phyloP scores from a whole-genome alignment of 2,888 invertebrate genomes.

The Erebia aethiops region DNA sequence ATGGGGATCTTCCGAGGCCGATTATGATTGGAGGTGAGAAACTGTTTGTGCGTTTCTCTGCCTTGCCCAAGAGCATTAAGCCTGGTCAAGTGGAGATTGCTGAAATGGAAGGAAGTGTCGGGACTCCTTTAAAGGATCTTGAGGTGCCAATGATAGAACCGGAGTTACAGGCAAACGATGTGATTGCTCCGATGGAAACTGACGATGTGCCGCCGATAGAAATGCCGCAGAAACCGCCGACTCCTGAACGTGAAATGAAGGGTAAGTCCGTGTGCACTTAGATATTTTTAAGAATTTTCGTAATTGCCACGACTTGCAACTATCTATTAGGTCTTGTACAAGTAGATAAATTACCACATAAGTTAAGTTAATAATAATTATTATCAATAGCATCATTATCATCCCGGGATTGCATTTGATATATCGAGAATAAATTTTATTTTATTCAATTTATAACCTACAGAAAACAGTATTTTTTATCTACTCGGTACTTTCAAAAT shows the following conservation, averaged over 20 bases:
- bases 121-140: background rate
- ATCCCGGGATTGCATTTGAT: too few species aligned
- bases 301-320: too few species aligned
- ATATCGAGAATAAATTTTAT: too few species aligned
- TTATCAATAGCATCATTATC: too few species aligned
- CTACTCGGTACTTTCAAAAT: too few species aligned
- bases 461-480: too few species aligned
- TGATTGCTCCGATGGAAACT: slow-evolving; percentile 50
- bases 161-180: slow-evolving; percentile 37
- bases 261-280: slow-evolving; percentile 50
- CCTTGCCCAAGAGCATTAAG: slow-evolving; percentile 87
- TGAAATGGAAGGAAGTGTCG: slow-evolving; percentile 86
- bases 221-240: slow-evolving; percentile 61
- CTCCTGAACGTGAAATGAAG: slow-evolving; percentile 68
- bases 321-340: too few species aligned
- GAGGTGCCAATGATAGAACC: slow-evolving; percentile 46
- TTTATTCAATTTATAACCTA: too few species aligned
- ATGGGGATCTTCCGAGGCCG: slow-evolving; percentile 92
- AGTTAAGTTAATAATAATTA: too few species aligned
- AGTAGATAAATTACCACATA: too few species aligned
- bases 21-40: slow-evolving; percentile 88
- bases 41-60: slow-evolving; percentile 91
- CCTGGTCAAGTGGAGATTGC: slow-evolving; percentile 88
- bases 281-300: too few species aligned
- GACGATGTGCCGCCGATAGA: slow-evolving; percentile 53